Conservation (phyloP, 2,888 invertebrate genomes). For the Lordiphosa fenestrarum region DNA sequence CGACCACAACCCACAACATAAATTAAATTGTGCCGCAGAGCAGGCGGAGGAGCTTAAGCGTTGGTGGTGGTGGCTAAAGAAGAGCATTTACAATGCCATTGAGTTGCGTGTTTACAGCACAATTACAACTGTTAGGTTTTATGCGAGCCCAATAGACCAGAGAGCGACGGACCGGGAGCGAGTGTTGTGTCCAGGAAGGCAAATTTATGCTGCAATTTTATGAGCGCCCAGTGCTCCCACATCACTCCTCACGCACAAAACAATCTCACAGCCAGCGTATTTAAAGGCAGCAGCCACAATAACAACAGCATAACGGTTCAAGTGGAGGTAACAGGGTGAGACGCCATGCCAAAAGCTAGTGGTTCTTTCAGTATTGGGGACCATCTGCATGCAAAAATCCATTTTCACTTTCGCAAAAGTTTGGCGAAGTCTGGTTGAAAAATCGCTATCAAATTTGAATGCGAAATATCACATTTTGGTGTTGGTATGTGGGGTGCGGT, state of each 20-base stretch:
- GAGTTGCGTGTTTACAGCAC: conserved; percentile 75
- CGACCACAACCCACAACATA: conserved; percentile 60
- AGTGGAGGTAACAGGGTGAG: too few species aligned
- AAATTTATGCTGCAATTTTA: conserved; percentile 74
- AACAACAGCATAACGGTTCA: too few species aligned
- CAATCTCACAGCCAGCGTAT: conserved; percentile 49
- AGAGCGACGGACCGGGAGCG: conserved; percentile 9
- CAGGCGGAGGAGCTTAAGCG: conserved; percentile 20
- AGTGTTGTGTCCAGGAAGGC: conserved; percentile 27
- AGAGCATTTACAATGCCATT: conserved; percentile 65
- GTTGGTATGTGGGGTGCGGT: too few species aligned
- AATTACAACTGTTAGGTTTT: conserved; percentile 75
- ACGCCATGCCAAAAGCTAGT: too few species aligned
- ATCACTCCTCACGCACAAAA: conserved; percentile 31
- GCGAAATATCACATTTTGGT: too few species aligned
- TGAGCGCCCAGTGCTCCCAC: conserved; percentile 47
- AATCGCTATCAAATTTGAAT: too few species aligned
- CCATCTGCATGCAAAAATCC: too few species aligned
- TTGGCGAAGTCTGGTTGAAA: too few species aligned
- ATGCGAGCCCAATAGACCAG: conserved; percentile 62
- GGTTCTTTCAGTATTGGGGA: too few species aligned
- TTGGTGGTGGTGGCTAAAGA: conserved; percentile 15
- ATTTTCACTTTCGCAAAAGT: too few species aligned
- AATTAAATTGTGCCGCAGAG: conserved; percentile 68
- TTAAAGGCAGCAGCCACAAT: conserved; percentile 40